Base-by-base conservation (phyloP, 2,797 vertebrate species). In the Poeciliopsis presidionis region DNA sequence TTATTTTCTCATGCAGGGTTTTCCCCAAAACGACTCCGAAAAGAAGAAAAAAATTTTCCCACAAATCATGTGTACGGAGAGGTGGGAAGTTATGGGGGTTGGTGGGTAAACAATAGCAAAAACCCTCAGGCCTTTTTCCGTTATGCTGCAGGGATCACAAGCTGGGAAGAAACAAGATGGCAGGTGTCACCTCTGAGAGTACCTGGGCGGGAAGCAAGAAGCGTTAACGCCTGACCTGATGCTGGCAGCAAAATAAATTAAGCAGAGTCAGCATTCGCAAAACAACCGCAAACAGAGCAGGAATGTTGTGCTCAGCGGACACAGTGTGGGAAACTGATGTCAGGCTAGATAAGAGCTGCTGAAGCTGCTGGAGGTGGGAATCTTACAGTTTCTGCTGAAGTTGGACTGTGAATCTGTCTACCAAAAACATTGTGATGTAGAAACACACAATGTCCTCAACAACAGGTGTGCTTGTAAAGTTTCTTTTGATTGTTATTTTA, bases 181-280 rank as follows among this genome's bases (percentile, higher is more conserved):
- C 92, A 94, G 93, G 93, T 94, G 92, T 93, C 91, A 85, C 84
- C 76, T 94, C 82, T 92, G 82, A 87, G 61, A 61, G 72, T 81
- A 82, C 79, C 83, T 72, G 84, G 65, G n/a, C 53, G 22, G 0
- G 55, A 72, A 41, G 71, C 79, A 63, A 72, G 71, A 67, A 82
- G 84, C 13, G 16, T 70, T 45, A 74, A 55, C 20, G 28, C 25
- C 61, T 22, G 36, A 0, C 43, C 71, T 80, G 55, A 63, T 76
- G 77, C 73, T 55, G 79, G 51, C 45, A 18, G 25, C 33, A 18
- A 70, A 45, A 70, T 30, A 61, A 20, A 18, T 77, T 41, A 11
- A 77, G 71, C 82, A 41, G 47, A 25, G 41, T 91, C 89, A 93
- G 86, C 84, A 76, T 86, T 88, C 82, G 73, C 33, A 51, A 63